These are phyloP conservation scores for Eristalis arbustorum DNA, from an alignment of 2,888 invertebrate genomes.

Conservation along the genomic window DNA sequence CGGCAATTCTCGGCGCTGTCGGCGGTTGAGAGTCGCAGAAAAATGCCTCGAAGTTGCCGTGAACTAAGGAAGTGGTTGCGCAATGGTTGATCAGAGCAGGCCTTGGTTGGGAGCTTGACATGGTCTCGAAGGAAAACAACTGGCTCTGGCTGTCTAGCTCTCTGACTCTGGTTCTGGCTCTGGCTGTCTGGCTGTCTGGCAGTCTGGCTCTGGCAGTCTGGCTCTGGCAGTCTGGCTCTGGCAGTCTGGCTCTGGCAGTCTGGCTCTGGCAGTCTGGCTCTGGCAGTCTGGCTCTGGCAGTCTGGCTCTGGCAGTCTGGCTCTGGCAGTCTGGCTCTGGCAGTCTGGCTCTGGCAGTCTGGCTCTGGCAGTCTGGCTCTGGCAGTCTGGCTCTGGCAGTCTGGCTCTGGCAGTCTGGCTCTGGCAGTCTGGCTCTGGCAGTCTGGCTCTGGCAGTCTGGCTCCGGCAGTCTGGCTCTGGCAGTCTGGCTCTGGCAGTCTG, in stretches of 20 bases:
- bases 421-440: not conserved
- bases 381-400: not conserved
- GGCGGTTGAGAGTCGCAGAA: not conserved
- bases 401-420: not conserved
- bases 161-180: not conserved
- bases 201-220: not conserved
- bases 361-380: not conserved
- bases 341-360: not conserved
- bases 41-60: not conserved
- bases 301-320: not conserved
- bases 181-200: not conserved
- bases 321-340: not conserved
- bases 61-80: not conserved
- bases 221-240: not conserved
- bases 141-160: not conserved
- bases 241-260: not conserved
- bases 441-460: not conserved
- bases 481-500: no score
- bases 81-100: not conserved
- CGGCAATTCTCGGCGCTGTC: not conserved
- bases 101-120: not conserved
- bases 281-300: not conserved
- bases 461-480: no score
- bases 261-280: not conserved
- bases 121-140: not conserved